Percentiles rank a stretch among this genome's conserved stretches.
Evolutionary conservation across 2,113 vertebrate genomes (phyloP).

Genomic region (Sterrhoptilus dennistouni): DNA sequence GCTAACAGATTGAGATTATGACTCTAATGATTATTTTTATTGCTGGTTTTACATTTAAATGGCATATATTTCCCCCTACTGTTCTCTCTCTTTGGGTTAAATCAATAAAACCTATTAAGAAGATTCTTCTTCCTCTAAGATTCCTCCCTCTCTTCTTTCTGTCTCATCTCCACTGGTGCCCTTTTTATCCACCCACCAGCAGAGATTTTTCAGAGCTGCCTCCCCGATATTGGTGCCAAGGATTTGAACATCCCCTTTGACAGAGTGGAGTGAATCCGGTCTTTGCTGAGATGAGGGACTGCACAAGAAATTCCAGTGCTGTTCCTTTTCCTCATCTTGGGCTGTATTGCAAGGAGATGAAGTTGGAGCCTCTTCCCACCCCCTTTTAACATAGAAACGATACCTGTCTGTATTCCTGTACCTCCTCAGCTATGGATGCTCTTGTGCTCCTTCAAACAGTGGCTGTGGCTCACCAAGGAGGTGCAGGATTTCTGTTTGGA

Average conservation of each 20-base stretch:
- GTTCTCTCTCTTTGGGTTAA: conserved; percentile 53
- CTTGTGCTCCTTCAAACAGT: not conserved
- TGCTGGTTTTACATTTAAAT: conserved; percentile 67
- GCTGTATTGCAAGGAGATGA: not conserved
- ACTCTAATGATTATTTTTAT: conserved; percentile 65
- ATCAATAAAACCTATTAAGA: conserved; percentile 59
- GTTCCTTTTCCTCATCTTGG: not conserved
- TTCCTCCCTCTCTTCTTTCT: conserved; percentile 53
- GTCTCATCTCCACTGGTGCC: conserved; percentile 43
- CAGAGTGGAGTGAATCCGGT: not conserved
- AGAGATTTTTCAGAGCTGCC: conserved; percentile 51
- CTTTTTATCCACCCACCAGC: conserved; percentile 63
- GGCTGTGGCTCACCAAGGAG: not conserved
- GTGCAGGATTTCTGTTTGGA: conserved; percentile 35
- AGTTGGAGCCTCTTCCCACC: not conserved
- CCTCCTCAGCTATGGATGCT: not conserved
- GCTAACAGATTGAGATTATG: conserved; percentile 59
- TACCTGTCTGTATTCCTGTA: not conserved
- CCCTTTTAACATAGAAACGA: not conserved
- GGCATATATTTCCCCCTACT: conserved; percentile 45
- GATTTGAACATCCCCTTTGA: conserved; percentile 40
- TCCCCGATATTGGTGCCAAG: not conserved
- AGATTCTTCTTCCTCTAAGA: conserved; percentile 22
- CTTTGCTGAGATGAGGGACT: not conserved
- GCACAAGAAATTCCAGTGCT: not conserved